Percentiles rank a stretch among this genome's conserved stretches.
phyloP scores from a whole-genome alignment of 2,888 invertebrate species.

The Tiphia femorata region DNA sequence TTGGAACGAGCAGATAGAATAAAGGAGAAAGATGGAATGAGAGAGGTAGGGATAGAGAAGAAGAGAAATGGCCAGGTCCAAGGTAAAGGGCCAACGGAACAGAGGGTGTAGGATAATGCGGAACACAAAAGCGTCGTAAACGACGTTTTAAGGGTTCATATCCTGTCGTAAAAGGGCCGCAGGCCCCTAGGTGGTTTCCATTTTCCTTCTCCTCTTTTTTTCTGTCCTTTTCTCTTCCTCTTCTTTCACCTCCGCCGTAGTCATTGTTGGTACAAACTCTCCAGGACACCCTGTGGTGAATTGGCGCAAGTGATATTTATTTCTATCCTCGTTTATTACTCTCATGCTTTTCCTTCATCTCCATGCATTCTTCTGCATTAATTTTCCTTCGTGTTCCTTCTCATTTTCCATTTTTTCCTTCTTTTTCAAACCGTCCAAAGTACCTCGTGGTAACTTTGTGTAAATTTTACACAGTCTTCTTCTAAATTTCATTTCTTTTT shows the following conservation, averaged over 20 bases:
- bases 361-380: too few species aligned
- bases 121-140: slow-evolving; percentile 9
- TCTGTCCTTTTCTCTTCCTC: not conserved
- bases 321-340: not conserved
- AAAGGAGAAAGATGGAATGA: not conserved
- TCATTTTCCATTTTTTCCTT: too few species aligned
- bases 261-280: slow-evolving; percentile 3
- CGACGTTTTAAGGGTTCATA: slow-evolving; percentile 14
- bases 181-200: not conserved
- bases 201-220: not conserved
- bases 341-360: not conserved
- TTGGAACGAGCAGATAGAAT: not conserved
- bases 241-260: not conserved
- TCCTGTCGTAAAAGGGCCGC: slow-evolving; percentile 9
- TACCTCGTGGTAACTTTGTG: too few species aligned
- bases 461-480: too few species aligned
- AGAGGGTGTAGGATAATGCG: not conserved
- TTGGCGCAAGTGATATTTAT: too few species aligned
- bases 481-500: too few species aligned
- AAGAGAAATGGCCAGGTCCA: not conserved
- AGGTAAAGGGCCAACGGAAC: too few species aligned
- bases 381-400: too few species aligned
- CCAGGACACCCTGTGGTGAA: too few species aligned
- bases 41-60: not conserved
- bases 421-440: too few species aligned